A percentile compares a stretch with the other conserved stretches of the same genome.
phyloP scores from a whole-genome alignment of 2,113 vertebrate genomes.

The Sciurus niger region DNA sequence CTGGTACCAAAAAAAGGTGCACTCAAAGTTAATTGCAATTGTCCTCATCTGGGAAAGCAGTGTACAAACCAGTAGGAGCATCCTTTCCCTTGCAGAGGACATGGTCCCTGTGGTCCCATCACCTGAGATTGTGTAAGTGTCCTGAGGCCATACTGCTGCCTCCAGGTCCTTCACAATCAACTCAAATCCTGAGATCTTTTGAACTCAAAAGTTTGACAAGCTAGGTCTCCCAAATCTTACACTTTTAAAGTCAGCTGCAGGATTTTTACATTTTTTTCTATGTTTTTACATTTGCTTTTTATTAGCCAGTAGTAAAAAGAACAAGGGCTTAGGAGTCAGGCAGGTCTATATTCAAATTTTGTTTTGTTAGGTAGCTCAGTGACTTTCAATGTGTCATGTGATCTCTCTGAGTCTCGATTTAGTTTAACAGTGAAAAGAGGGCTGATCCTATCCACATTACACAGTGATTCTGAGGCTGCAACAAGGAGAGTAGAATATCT shows the following conservation, averaged over 20 bases:
- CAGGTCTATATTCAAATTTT: slow-evolving; percentile 8
- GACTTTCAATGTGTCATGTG: neutral
- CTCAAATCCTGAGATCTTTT: neutral
- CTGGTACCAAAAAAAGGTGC: neutral
- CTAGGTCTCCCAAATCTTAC: neutral
- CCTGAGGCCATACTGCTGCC: neutral
- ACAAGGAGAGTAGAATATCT: neutral
- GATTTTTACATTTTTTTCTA: slow-evolving; percentile 36
- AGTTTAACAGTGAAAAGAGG: slow-evolving; percentile 29
- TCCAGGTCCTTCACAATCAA: neutral
- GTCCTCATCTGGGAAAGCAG: neutral
- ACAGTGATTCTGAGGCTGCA: neutral
- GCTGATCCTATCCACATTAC: neutral
- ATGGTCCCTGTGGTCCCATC: neutral
- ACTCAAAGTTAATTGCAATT: neutral
- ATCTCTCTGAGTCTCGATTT: neutral
- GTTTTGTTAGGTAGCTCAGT: neutral
- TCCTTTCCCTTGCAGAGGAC: neutral
- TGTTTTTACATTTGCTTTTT: slow-evolving; percentile 23
- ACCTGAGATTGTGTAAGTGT: neutral
- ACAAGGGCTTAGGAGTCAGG: neutral
- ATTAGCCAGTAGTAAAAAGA: slow-evolving; percentile 32
- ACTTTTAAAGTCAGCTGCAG: neutral
- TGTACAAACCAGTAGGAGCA: neutral
- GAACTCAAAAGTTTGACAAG: neutral